Conservation (phyloP, 2,888 invertebrate species). For the Cecidostiba fungosa region DNA sequence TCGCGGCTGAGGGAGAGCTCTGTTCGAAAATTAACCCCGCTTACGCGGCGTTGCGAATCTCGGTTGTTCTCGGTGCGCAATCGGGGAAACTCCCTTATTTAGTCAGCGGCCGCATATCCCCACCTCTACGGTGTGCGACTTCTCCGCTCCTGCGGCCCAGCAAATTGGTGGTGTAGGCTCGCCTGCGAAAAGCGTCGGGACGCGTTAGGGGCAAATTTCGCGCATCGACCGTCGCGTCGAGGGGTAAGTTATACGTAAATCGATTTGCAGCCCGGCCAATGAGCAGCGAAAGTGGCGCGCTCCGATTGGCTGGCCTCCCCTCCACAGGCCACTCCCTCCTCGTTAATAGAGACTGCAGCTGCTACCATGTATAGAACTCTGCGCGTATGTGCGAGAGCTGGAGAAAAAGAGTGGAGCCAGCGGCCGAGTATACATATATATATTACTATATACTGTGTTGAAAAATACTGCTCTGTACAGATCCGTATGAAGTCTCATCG, state of each 20-base stretch:
- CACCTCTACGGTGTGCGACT: slow-evolving; percentile 65
- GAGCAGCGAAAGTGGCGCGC: slow-evolving; percentile 74
- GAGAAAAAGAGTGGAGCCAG: not conserved
- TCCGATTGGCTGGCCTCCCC: slow-evolving; percentile 75
- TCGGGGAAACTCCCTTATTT: slow-evolving; percentile 46
- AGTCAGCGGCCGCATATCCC: slow-evolving; percentile 52
- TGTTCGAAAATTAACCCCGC: slow-evolving; percentile 63
- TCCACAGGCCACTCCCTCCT: slow-evolving; percentile 76
- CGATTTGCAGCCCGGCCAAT: slow-evolving; percentile 78
- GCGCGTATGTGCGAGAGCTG: not conserved
- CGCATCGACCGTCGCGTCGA: slow-evolving; percentile 62
- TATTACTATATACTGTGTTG: not conserved
- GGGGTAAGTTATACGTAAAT: slow-evolving; percentile 76
- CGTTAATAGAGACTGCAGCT: slow-evolving; percentile 38
- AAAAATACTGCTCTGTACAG: slow-evolving; percentile 21
- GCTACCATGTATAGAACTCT: not conserved
- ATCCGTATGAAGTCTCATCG: not conserved
- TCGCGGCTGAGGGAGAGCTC: slow-evolving; percentile 46
- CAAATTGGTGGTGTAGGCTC: slow-evolving; percentile 76
- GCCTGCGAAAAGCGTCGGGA: slow-evolving; percentile 69
- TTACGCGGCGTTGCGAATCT: slow-evolving; percentile 38
- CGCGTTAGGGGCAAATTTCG: slow-evolving; percentile 74
- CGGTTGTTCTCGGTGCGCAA: slow-evolving; percentile 30
- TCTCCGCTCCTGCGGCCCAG: slow-evolving; percentile 59
- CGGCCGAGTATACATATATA: not conserved